Base-by-base conservation (phyloP, 1,140 invertebrate species). In the Pristionchus pacificus region DNA sequence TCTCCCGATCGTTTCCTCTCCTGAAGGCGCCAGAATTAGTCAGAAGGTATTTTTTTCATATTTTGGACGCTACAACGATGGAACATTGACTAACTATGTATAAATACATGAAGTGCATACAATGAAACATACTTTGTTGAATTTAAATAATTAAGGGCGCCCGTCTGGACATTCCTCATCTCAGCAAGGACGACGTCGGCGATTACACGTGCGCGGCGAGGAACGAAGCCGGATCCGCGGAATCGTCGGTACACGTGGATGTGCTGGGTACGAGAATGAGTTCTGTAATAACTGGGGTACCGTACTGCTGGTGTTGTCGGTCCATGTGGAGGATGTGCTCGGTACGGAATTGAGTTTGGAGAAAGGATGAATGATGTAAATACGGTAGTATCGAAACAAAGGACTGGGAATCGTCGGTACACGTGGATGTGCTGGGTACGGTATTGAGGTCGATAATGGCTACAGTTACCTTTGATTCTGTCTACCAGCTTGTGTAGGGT, bases 321-420 rank as follows among this genome's bases (percentile, higher is more conserved):
- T n/a, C n/a, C n/a, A n/a, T n/a, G n/a, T n/a, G n/a, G n/a, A n/a
- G n/a, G n/a, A n/a, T n/a, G n/a, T n/a, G n/a, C n/a, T n/a, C n/a
- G n/a, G n/a, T n/a, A n/a, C n/a, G n/a, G n/a, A n/a, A n/a, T n/a
- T n/a, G n/a, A n/a, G n/a, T 68, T 6, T 19, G 25, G 1, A 49
- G 33, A 1, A n/a, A 6, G 32, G 25, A 1, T 15, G 62, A 29
- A 15, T 74, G 1, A n/a, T n/a, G n/a, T n/a, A n/a, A n/a, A n/a
- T n/a, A n/a, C n/a, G n/a, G n/a, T n/a, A 49, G 68, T 60, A 82
- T 83, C 55, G 77, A 80, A 64, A 72, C 79, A 28, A 79, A 79
- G 31, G 63, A 58, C 33, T 71, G 78, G 3, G 70, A 78, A 19
- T 73, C 59, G 27, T 70, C 71, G 24, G 75, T 82, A 29, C 62